Evolutionary conservation across 2,113 vertebrate genomes (phyloP).

Genomic region (Xenopus tropicalis): UCB_Xtro_10.0 CM004449.2:92749501-92750000

Average conservation of each 20-base stretch:
- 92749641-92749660: neutral
- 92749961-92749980: neutral
- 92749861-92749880: constrained; percentile 23
- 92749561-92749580: neutral
- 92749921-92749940: neutral
- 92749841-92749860: neutral
- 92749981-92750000: neutral
- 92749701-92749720: neutral
- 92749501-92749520: neutral
- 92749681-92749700: constrained; percentile 13
- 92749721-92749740: neutral
- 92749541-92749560: neutral
- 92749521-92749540: neutral
- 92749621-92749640: neutral
- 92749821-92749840: constrained; percentile 34
- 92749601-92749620: neutral
- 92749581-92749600: neutral
- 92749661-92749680: neutral
- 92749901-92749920: constrained; percentile 27
- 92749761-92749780: constrained; percentile 15
- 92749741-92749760: constrained; percentile 14
- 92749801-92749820: constrained; percentile 27
- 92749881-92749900: constrained; percentile 12
- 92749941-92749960: neutral
- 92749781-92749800: constrained; percentile 11